These are phyloP conservation scores for Caretta caretta DNA, from an alignment of 2,113 vertebrate species.

Conservation along the genomic window DNA sequence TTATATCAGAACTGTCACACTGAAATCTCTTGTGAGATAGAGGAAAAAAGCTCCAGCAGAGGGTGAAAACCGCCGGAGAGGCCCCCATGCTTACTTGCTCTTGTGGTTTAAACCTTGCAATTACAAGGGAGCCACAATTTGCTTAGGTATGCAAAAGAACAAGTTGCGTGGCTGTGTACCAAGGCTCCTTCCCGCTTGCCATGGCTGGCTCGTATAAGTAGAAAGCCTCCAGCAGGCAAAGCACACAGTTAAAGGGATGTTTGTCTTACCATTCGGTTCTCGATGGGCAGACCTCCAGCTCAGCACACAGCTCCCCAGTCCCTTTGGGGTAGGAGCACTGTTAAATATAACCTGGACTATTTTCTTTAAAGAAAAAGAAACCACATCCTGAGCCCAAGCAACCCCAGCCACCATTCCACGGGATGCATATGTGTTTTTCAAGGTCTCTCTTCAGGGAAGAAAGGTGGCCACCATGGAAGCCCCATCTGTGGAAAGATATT, in stretches of 20 bases:
- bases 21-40: neutral
- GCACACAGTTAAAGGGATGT: accelerated
- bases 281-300: neutral
- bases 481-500: neutral
- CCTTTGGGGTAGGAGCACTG: neutral
- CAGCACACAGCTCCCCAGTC: neutral
- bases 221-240: neutral
- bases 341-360: neutral
- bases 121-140: neutral
- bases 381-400: neutral
- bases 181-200: neutral
- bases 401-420: neutral
- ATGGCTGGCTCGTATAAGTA: neutral
- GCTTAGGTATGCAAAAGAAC: neutral
- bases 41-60: neutral
- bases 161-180: accelerated
- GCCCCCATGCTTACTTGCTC: neutral
- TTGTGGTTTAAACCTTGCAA: neutral
- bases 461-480: neutral
- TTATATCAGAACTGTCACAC: neutral
- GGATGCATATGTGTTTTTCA: neutral
- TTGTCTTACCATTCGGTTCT: neutral
- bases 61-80: neutral
- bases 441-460: neutral
- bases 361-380: neutral